A percentile compares a stretch with the other conserved stretches of the same genome.
These are phyloP conservation scores for Jacana jacana DNA, from an alignment of 2,113 vertebrate species.

Conservation along the genomic window DNA sequence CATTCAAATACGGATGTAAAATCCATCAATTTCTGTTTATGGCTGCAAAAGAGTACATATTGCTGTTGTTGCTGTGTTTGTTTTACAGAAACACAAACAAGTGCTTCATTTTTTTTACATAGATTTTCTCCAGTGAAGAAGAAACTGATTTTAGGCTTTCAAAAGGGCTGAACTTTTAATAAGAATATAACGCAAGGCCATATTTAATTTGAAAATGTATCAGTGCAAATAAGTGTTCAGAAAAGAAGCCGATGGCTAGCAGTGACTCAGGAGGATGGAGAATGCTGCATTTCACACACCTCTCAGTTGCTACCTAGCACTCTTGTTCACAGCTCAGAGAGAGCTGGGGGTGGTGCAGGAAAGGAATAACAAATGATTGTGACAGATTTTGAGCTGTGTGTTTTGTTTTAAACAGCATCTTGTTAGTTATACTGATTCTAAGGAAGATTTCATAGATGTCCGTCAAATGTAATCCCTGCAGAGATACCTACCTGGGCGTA, in stretches of 20 bases:
- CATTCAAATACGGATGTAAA: neutral
- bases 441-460: neutral
- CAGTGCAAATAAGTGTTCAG: slow-evolving; percentile 17
- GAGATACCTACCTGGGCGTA: neutral
- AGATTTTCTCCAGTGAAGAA: neutral
- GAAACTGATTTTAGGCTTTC: neutral
- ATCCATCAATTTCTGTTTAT: neutral
- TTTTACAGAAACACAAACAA: neutral
- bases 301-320: slow-evolving; percentile 18
- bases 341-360: slow-evolving; percentile 34
- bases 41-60: neutral
- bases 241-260: neutral
- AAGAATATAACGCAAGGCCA: neutral
- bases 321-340: slow-evolving; percentile 30
- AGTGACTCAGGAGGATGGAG: slow-evolving; percentile 29
- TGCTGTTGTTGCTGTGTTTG: neutral
- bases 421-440: neutral
- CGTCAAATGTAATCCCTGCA: neutral
- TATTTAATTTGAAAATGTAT: neutral
- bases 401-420: neutral
- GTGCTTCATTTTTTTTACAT: neutral
- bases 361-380: neutral
- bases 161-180: neutral
- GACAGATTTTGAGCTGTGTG: slow-evolving; percentile 15
- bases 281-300: slow-evolving; percentile 21